Conservation (phyloP, 2,888 invertebrate genomes). For the Nysson spinosus region DNA sequence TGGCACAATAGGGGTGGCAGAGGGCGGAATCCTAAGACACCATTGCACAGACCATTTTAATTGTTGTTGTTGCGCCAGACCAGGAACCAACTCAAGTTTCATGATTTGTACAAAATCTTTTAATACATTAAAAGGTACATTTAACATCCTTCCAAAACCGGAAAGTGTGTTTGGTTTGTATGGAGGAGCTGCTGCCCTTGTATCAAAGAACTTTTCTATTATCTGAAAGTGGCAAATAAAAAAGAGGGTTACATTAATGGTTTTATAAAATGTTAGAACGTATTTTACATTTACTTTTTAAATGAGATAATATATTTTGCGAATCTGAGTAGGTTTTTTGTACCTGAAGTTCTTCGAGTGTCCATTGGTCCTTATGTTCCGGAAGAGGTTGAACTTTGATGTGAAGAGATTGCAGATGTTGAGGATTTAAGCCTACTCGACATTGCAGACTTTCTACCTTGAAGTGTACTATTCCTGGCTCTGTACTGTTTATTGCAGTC, state of each 20-base stretch:
- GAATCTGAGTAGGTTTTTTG: too few relatives aligned
- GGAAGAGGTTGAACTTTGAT: conserved; percentile 88
- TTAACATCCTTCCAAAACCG: conserved; percentile 91
- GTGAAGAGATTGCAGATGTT: conserved; percentile 93
- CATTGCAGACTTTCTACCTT: conserved; percentile 93
- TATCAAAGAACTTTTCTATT: conserved; percentile 95
- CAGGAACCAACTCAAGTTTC: conserved; percentile 82
- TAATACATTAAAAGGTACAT: conserved; percentile 90
- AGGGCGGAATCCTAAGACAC: conserved; percentile 95
- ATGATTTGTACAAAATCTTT: conserved; percentile 95
- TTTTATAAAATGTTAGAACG: too few relatives aligned
- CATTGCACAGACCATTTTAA: conserved; percentile 94
- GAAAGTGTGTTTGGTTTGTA: conserved; percentile 93
- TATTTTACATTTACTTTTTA: too few relatives aligned
- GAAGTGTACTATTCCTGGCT: conserved; percentile 93
- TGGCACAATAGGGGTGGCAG: conserved; percentile 88
- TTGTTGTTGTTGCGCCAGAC: conserved; percentile 80
- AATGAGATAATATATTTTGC: too few relatives aligned
- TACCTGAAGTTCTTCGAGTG: conserved; percentile 90
- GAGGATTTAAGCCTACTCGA: conserved; percentile 90
- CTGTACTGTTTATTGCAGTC: conserved; percentile 85
- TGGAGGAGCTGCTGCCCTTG: conserved; percentile 91
- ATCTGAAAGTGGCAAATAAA: too few relatives aligned
- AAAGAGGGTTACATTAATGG: too few relatives aligned
- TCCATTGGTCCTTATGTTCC: conserved; percentile 93